Evolutionary conservation across 2,113 vertebrate genomes (phyloP).

Genomic region (Capreolus pygargus): DNA sequence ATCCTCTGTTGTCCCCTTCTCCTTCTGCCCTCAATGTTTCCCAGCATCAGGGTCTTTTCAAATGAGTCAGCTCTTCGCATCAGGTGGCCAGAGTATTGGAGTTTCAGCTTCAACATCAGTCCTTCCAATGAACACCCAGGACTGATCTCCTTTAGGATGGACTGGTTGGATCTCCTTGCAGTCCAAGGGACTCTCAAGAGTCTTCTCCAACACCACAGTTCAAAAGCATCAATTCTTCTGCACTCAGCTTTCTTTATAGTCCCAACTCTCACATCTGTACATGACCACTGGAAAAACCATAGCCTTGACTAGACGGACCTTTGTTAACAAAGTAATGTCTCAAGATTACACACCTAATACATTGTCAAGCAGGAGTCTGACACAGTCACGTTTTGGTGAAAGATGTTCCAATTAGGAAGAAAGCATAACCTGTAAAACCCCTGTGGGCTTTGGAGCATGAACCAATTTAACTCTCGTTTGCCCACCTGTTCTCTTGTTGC

Average conservation of each 20-base stretch:
- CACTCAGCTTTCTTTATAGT: neutral
- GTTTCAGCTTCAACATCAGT: neutral
- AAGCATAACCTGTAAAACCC: neutral
- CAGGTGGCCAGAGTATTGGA: neutral
- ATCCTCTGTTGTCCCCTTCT: neutral
- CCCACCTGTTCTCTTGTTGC: neutral
- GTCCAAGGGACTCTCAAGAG: neutral
- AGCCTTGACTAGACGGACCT: neutral
- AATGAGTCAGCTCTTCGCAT: neutral
- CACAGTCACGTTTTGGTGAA: neutral
- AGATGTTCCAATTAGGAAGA: neutral
- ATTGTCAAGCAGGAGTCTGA: neutral
- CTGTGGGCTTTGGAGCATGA: neutral
- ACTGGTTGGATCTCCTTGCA: neutral
- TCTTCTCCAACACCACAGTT: neutral
- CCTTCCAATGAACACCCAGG: no score
- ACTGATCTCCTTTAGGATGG: neutral
- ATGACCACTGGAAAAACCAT: neutral
- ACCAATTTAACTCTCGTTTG: neutral
- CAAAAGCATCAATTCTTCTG: neutral
- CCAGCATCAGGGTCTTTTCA: neutral
- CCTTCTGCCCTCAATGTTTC: neutral
- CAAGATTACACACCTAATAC: neutral
- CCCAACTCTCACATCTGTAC: neutral
- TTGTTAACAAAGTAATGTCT: neutral